These are phyloP conservation scores for Smutsia gigantea DNA, from an alignment of 2,797 vertebrate species.

Conservation along the genomic window DNA sequence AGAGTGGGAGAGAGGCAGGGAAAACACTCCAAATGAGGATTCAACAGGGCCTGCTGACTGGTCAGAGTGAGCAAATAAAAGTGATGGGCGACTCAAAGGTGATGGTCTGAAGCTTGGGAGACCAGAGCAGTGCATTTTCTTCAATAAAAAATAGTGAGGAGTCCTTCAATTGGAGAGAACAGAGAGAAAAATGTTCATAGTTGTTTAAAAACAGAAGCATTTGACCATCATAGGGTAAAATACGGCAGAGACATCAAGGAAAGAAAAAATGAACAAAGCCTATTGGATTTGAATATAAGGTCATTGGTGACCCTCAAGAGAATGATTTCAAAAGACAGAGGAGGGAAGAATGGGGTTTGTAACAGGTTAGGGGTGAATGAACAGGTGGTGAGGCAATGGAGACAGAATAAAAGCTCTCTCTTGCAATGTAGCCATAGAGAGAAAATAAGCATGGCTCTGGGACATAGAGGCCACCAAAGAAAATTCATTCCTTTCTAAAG, in stretches of 20 bases:
- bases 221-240: background rate
- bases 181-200: background rate
- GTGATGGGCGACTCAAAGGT: background rate
- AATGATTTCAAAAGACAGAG: background rate
- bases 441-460: background rate
- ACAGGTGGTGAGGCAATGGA: background rate
- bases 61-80: background rate
- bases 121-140: background rate
- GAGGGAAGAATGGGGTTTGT: background rate
- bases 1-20: background rate
- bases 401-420: background rate
- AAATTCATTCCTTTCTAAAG: background rate
- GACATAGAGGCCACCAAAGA: background rate
- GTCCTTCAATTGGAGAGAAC: background rate
- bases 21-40: background rate
- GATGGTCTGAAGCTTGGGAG: background rate
- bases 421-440: background rate
- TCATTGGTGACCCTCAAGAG: background rate
- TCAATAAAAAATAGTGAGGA: background rate
- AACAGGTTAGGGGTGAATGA: background rate
- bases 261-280: background rate
- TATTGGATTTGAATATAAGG: background rate
- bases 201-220: background rate
- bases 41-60: fast-evolving
- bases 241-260: background rate